phyloP scores from a whole-genome alignment of 1,140 invertebrate species.

The Sinella curviseta region DNA sequence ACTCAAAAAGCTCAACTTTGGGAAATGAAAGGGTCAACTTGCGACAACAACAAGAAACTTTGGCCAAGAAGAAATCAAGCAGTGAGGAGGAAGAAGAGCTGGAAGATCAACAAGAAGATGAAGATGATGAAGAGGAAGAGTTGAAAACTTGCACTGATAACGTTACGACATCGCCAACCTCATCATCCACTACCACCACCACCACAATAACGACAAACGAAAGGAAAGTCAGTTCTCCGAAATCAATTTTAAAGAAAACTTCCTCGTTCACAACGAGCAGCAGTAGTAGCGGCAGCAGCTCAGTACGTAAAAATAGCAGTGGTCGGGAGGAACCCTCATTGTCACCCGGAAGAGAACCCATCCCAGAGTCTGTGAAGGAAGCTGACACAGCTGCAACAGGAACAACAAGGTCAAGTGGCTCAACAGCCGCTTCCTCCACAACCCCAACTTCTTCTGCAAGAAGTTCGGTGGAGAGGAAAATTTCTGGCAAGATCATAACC shows the following conservation, averaged over 20 bases:
- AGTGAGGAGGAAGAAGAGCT: neutral
- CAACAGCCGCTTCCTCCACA: neutral
- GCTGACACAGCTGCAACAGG: neutral
- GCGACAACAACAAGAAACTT: too few species aligned
- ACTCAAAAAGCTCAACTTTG: neutral
- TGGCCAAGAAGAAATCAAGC: neutral
- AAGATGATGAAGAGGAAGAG: too few species aligned
- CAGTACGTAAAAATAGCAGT: constrained; percentile 13
- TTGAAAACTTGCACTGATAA: too few species aligned
- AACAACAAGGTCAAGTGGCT: neutral
- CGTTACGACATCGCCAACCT: neutral
- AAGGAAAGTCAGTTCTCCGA: constrained; percentile 25
- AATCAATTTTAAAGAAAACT: constrained; percentile 45
- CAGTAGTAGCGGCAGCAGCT: constrained; percentile 6
- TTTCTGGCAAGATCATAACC: neutral
- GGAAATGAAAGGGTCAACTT: neutral
- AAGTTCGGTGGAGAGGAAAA: neutral
- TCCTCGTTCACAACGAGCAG: constrained; percentile 42
- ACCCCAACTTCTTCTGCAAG: neutral
- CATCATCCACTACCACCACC: neutral
- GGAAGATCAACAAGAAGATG: too few species aligned
- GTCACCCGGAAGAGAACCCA: neutral
- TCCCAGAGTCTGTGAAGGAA: neutral
- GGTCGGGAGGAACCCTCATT: neutral
- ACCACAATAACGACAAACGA: neutral